These are phyloP conservation scores for Tyto alba DNA, from an alignment of 2,113 vertebrate species.

Conservation along the genomic window DNA sequence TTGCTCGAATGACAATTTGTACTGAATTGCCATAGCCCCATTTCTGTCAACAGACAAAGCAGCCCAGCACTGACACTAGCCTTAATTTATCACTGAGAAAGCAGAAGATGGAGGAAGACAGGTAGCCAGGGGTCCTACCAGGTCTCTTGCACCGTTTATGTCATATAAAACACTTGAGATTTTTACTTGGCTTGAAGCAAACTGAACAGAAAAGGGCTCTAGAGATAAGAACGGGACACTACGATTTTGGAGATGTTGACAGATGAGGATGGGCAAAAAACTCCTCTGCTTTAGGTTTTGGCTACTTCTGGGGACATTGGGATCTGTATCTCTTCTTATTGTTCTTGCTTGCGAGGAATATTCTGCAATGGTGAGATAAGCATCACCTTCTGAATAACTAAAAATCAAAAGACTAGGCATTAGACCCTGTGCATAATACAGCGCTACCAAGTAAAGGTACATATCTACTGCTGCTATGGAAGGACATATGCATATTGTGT, in stretches of 20 bases:
- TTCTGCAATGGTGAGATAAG: not conserved
- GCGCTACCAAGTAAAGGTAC: not conserved
- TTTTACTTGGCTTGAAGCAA: not conserved
- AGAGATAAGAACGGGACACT: not conserved
- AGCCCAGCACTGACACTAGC: not conserved
- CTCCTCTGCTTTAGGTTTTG: not conserved
- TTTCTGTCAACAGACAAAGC: not conserved
- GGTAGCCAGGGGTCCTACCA: not conserved
- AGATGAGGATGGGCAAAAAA: not conserved
- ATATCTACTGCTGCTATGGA: not conserved
- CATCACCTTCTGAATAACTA: not conserved
- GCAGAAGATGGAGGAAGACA: not conserved
- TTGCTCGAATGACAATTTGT: not conserved
- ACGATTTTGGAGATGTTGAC: not conserved
- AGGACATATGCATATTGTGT: not conserved
- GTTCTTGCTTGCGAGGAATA: not conserved
- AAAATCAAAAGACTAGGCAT: not conserved
- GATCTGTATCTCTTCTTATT: not conserved
- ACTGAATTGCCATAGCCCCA: not conserved
- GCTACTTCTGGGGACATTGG: not conserved
- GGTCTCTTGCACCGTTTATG: not conserved
- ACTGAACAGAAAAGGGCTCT: not conserved
- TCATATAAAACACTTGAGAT: not conserved
- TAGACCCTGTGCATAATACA: not conserved
- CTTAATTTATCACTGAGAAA: not conserved